Evolutionary conservation across 2,888 invertebrate genomes (phyloP).

Genomic region (Phymatocera aterrima): DNA sequence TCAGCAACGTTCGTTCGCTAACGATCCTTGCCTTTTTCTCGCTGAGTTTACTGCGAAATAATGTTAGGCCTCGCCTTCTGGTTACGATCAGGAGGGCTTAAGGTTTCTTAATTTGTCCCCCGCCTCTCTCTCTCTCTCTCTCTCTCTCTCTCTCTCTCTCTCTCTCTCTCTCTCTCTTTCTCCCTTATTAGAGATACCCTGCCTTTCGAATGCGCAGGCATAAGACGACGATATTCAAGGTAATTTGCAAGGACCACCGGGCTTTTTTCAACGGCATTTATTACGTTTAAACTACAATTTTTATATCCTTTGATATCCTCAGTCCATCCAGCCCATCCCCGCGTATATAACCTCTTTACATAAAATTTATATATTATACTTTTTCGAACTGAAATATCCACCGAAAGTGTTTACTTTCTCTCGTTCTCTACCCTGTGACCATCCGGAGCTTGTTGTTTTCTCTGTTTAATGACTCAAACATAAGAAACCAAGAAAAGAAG

Average conservation of each 20-base stretch:
- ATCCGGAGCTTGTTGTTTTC: no score
- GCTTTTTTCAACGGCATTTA: constrained; percentile 28
- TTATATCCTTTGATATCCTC: constrained; percentile 4
- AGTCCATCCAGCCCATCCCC: background rate
- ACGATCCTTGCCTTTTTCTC: background rate
- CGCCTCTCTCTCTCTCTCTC: no score
- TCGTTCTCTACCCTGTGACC: no score
- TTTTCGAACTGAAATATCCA: no score
- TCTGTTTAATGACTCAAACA: no score
- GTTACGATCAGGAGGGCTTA: background rate
- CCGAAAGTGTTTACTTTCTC: no score
- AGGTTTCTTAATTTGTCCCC: constrained; percentile 22
- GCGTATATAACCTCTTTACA: no score
- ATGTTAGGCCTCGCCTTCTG: background rate
- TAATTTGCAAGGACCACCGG: constrained; percentile 39
- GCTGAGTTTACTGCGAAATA: constrained; percentile 29
- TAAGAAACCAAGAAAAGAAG: no score
- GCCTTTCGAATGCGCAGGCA: background rate
- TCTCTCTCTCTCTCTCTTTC: no score
- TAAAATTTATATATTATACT: background rate
- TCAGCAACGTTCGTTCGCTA: background rate
- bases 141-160: no score
- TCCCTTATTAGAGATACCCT: constrained; percentile 12
- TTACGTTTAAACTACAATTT: constrained; percentile 39
- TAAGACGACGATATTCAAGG: background rate